These are phyloP conservation scores for Tolypeutes matacus DNA, from an alignment of 2,797 vertebrate genomes.

Conservation along the genomic window DNA sequence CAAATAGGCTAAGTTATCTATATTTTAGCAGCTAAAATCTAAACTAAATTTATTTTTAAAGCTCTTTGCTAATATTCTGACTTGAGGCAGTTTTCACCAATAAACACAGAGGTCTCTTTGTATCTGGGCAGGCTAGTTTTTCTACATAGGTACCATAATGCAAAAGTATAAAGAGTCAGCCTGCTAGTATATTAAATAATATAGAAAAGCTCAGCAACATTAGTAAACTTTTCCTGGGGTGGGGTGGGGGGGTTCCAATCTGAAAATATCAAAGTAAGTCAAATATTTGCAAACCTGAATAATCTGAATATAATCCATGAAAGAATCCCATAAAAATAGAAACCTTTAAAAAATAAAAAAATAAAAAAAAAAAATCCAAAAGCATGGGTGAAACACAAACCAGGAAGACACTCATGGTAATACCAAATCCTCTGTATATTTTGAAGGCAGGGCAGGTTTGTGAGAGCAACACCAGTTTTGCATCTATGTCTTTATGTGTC, in stretches of 20 bases:
- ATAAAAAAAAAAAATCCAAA: not conserved
- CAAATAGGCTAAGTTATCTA: not conserved
- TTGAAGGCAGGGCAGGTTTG: not conserved
- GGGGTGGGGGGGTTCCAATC: not conserved
- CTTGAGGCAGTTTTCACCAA: not conserved
- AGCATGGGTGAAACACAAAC: not conserved
- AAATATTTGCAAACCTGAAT: not conserved
- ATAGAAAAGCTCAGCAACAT: not conserved
- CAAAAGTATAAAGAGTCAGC: not conserved
- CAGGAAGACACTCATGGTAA: not conserved
- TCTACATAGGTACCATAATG: not conserved
- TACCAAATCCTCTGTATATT: not conserved
- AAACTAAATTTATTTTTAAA: conserved; percentile 63
- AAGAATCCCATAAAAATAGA: conserved; percentile 57
- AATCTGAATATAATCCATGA: not conserved
- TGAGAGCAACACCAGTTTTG: not conserved
- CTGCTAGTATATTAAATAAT: not conserved
- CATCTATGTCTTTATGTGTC: not conserved
- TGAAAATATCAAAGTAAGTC: not conserved
- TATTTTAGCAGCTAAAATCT: not conserved
- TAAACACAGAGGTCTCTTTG: not conserved
- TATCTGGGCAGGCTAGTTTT: not conserved
- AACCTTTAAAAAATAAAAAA: conserved; percentile 34
- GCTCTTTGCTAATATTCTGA: not conserved
- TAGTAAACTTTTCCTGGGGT: not conserved